Evolutionary conservation across 1,140 invertebrate species (phyloP), one percentile per base, ranked within the genome.

Genomic region (Stegodyphus mimosarum): DNA sequence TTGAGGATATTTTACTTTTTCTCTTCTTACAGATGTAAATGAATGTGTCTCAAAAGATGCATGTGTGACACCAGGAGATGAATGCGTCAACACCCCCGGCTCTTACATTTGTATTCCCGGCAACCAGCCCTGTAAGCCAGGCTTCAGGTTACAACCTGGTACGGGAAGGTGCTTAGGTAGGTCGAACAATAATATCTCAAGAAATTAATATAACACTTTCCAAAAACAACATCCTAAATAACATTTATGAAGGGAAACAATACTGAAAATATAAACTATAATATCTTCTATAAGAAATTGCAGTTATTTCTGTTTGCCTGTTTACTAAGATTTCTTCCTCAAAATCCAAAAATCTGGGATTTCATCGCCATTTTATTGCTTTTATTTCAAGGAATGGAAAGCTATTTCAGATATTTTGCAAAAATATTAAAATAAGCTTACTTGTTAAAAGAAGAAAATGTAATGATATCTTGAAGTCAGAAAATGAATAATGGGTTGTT

Each of bases 21-120:
- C 15, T 60, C 15, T 60, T 60, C 55, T 60, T 60, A 11, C 15
- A 60, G 55, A 60, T 60, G 9, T 60, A 60, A 60, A 60, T 15
- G 55, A 60, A 15, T 60, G 55, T 60, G 55, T 2, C 9, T 60
- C 15, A 15, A 1, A 60, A 33, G 33, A 33, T 33, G 33, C 33
- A 60, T 15, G 9, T 15, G 9, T 1, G 9, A 9, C 55, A 11
- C 15, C 55, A 60, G 55, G 15, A 11, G 15, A 60, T 9, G 15
- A 9, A 60, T 60, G 55, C 5, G 55, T 60, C 15, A 60, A 60
- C 55, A 60, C 55, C 55, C 9, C 15, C 0, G 93, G 93, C 51
- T 86, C 88, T 64, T 93, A 89, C 87, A 87, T 88, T 64, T 93
- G 93, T 87, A 86, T 88, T 15, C 88, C 92, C 11, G 94, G 94